Evolutionary conservation across 2,113 vertebrate species (phyloP).

Genomic region (Poecilia latipinna): DNA sequence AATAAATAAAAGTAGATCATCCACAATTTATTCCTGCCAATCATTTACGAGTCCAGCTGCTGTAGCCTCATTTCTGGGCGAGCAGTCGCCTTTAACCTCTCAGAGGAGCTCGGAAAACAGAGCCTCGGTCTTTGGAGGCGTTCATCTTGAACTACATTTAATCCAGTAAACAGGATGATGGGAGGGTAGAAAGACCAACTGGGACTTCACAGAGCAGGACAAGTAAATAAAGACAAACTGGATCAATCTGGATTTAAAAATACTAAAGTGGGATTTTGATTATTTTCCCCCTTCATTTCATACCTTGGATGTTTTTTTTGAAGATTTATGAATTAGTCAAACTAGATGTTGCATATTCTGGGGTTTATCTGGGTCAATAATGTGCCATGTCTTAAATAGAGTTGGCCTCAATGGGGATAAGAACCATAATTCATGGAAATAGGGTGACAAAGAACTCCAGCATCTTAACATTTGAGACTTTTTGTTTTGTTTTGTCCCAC

Average conservation of each 20-base stretch:
- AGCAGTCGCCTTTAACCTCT: slow-evolving; percentile 42
- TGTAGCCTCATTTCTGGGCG: slow-evolving; percentile 57
- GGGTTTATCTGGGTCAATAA: neutral
- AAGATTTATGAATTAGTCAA: too few relatives aligned
- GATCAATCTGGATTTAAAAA: neutral
- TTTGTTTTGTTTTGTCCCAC: neutral
- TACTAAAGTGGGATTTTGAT: neutral
- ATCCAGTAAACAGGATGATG: slow-evolving; percentile 30
- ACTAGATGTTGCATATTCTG: too few relatives aligned
- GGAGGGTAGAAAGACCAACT: slow-evolving; percentile 8
- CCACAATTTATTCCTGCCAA: slow-evolving; percentile 51
- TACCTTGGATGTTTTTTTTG: neutral
- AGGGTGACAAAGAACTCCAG: neutral
- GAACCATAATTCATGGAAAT: neutral
- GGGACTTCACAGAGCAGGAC: slow-evolving; percentile 9
- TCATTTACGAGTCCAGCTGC: slow-evolving; percentile 67
- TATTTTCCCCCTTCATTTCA: neutral
- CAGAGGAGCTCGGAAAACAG: slow-evolving; percentile 44
- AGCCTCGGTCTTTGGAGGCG: slow-evolving; percentile 24
- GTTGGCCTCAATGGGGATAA: neutral
- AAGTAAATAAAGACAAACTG: slow-evolving; percentile 6
- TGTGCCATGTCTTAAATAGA: neutral
- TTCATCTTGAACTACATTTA: slow-evolving; percentile 31
- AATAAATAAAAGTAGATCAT: slow-evolving; percentile 23
- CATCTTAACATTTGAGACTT: neutral